Conservation (phyloP, 2,113 vertebrate species). For the Caracal caracal region DNA sequence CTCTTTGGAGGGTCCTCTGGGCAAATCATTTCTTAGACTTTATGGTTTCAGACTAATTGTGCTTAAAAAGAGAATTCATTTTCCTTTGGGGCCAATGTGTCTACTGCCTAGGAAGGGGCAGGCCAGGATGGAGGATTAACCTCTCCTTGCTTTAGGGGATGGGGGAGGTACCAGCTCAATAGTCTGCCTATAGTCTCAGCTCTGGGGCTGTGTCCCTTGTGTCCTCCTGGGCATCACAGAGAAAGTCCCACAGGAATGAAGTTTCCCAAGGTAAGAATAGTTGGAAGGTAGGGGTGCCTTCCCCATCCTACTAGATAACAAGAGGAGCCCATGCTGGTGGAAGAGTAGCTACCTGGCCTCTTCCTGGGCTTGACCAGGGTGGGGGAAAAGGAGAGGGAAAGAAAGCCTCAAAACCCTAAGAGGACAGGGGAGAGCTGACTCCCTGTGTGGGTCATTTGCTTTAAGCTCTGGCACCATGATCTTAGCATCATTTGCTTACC, state of each 20-base stretch:
- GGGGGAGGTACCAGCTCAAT: not conserved
- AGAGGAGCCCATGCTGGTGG: not conserved
- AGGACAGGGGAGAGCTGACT: not conserved
- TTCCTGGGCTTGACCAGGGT: not conserved
- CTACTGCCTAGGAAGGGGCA: not conserved
- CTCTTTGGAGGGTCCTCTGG: slow-evolving; percentile 26
- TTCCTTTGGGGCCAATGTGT: not conserved
- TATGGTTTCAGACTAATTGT: slow-evolving; percentile 55
- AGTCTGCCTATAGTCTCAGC: not conserved
- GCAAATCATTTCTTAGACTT: slow-evolving; percentile 18
- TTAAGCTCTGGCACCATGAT: not conserved
- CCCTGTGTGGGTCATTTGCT: not conserved
- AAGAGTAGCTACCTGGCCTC: not conserved
- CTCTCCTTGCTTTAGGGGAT: not conserved
- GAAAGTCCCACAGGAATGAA: not conserved
- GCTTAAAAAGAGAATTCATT: slow-evolving; percentile 24
- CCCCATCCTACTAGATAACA: not conserved
- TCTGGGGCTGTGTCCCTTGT: not conserved
- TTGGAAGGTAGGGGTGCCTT: not conserved
- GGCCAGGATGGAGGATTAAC: not conserved
- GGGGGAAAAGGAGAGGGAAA: not conserved
- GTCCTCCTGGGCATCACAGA: not conserved
- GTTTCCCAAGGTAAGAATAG: not conserved
- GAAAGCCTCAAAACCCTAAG: not conserved
- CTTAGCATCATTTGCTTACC: not conserved